phyloP scores from a whole-genome alignment of 2,113 vertebrate genomes.

The Chaetops frenatus region DNA sequence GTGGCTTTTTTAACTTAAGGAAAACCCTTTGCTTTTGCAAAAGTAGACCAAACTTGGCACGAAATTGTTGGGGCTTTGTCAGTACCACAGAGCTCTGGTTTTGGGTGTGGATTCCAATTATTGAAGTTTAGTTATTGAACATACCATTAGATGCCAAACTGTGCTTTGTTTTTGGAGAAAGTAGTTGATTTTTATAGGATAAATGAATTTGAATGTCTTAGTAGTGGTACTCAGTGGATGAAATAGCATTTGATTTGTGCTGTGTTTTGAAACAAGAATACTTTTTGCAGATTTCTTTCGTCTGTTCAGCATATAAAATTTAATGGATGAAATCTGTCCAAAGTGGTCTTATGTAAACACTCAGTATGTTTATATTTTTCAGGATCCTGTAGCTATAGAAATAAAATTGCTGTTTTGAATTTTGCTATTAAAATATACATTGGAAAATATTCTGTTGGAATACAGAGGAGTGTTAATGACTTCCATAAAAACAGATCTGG shows the following conservation, averaged over 20 bases:
- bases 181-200: background rate
- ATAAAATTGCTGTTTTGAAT: constrained; percentile 10
- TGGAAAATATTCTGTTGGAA: constrained; percentile 2
- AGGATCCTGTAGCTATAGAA: constrained; percentile 43
- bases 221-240: background rate
- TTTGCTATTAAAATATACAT: background rate
- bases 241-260: background rate
- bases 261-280: constrained; percentile 3
- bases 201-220: background rate
- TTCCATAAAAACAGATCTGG: background rate
- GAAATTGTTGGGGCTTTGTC: background rate
- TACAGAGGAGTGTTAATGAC: background rate
- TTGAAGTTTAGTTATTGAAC: background rate
- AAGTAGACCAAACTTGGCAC: background rate
- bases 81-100: background rate
- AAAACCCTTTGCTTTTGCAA: background rate
- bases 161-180: background rate
- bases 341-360: constrained; percentile 8
- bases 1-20: background rate
- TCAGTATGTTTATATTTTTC: constrained; percentile 10
- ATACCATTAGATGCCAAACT: background rate
- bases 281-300: background rate
- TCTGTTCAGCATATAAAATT: constrained; percentile 9
- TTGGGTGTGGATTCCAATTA: background rate
- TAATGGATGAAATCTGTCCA: constrained; percentile 10